A percentile compares a stretch with the other conserved stretches of the same genome.
These are phyloP conservation scores for Gasteruption jaculator DNA, from an alignment of 2,888 invertebrate genomes.

Conservation along the genomic window DNA sequence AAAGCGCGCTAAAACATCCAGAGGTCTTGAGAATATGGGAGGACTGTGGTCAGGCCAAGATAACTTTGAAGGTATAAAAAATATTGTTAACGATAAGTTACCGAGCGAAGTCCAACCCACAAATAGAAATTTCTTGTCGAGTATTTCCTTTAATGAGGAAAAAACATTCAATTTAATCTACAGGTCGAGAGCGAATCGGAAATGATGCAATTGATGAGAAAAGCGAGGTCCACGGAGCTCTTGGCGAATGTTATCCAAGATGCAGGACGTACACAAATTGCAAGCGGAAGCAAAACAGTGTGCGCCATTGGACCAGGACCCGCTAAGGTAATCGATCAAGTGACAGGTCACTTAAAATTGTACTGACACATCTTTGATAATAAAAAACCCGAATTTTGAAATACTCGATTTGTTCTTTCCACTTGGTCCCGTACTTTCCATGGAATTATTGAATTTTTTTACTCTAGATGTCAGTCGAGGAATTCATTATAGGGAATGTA, in stretches of 20 bases:
- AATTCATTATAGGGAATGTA: too few relatives aligned
- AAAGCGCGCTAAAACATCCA: conserved; percentile 64
- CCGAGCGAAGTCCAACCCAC: too few relatives aligned
- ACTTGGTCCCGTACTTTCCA: too few relatives aligned
- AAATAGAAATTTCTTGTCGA: conserved; percentile 1
- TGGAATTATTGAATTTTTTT: too few relatives aligned
- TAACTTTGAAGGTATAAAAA: conserved; percentile 71
- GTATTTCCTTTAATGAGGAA: not conserved
- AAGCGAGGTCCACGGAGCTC: conserved; percentile 68
- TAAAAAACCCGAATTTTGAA: too few relatives aligned
- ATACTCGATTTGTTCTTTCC: too few relatives aligned
- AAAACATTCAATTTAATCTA: conserved; percentile 2
- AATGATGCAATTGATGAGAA: conserved; percentile 63
- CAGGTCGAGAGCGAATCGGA: conserved; percentile 70
- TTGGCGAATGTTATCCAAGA: conserved; percentile 75
- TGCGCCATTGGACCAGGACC: conserved; percentile 91
- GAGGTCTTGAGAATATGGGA: conserved; percentile 63
- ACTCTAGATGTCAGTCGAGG: too few relatives aligned
- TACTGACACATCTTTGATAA: conserved; percentile 58
- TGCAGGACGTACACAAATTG: conserved; percentile 92
- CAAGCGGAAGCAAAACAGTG: conserved; percentile 83
- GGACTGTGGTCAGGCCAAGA: conserved; percentile 77
- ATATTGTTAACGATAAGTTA: too few relatives aligned
- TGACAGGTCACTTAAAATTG: conserved; percentile 85
- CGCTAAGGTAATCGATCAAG: conserved; percentile 68